Base-by-base conservation (phyloP, 2,888 invertebrate genomes). In the Protophormia terraenovae region DNA sequence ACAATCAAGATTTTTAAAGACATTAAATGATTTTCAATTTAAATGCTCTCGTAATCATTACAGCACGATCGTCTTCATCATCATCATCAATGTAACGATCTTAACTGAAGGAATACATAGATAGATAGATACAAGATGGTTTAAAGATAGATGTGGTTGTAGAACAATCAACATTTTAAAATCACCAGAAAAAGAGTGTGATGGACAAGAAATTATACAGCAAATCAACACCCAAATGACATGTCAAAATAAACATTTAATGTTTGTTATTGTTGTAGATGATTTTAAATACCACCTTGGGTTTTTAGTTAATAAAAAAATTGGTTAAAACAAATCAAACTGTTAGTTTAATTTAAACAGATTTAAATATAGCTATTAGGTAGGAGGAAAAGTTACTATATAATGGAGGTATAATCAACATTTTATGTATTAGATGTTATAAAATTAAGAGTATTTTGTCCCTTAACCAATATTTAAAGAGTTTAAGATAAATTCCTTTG, bases 221-320 rank as follows among this genome's bases (percentile, higher is more conserved):
- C 79, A 79, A 38, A 76, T 84, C 71, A 72, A 76, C 76, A 76
- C 66, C 64, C 50, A 72, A 80, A 66, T 72, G 75, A 60, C 71
- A 64, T 58, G 64, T 50, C 69, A 71, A 69, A 78, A 64, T 16
- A 32, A 16, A 66, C 64, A 29, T 47, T 35, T 60, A 19, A 16
- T 45, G 27, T 2, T 16, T 35, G 50, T 76, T 66, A 29, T 50
- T 50, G 60, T 50, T 62, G 5, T 53, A n/a, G n/a, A n/a, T n/a
- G 14, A 45, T 45, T 38, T 50, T 72, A 67, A 77, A 67, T 58
- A 58, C 58, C 66, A 58, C 67, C 60, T 35, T 35, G 7, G 35
- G 47, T 6, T 69, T 69, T 60, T 41, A 3, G 2, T 0, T 35
- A 35, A 32, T 60, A 71, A 71, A 53, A 71, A 71, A 55, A 41